Base-by-base conservation (phyloP, 2,797 vertebrate species). In the Rhabdomys pumilio region DNA sequence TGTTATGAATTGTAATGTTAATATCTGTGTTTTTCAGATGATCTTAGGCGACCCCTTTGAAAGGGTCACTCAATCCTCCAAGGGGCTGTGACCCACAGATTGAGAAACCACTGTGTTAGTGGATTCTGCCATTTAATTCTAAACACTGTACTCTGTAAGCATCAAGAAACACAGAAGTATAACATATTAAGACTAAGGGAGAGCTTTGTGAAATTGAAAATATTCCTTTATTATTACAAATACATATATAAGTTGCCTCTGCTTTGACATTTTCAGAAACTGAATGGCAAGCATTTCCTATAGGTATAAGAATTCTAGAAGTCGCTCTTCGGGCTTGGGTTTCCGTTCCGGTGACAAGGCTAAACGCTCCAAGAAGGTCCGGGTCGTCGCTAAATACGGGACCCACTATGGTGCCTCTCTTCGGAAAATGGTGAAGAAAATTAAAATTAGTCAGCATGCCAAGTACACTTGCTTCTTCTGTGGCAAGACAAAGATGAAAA, bases 71-170 rank as follows among this genome's bases (percentile, higher is more conserved):
- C 65, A 67, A 34, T 9, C 53, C 77, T 29, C 6, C 24, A n/a
- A 57, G 19, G 80, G 6, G 22, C 14, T 26, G 22, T 14, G 6
- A 61, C 31, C 31, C 77, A 80, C n/a, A 61, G n/a, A 6, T 41
- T 81, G 20, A 81, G 53, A 38, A 38, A 47, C 14, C 41, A 22
- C 41, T 31, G 2, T 95, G 85, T 55, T 85, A 47, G 15, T 92
- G 34, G 41, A 13, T 79, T 93, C 67, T 93, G 84, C n/a, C 57
- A 72, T 90, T 96, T 96, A 77, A 84, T 84, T 92, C 55, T 79
- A 76, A 94, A 75, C 91, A 55, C 22, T 0, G 13, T 63, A 81
- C 22, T 24, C 47, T 91, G 34, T 34, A 53, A 88, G 75, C 75
- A 89, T 4, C 50, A 94, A 79, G n/a, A 95, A 96, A 80, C 67